Evolutionary conservation across 92 coral and sea anemone genomes (phyloP), one percentile per base, ranked within the genome.

Genomic region (Parazoanthus swiftii): DNA sequence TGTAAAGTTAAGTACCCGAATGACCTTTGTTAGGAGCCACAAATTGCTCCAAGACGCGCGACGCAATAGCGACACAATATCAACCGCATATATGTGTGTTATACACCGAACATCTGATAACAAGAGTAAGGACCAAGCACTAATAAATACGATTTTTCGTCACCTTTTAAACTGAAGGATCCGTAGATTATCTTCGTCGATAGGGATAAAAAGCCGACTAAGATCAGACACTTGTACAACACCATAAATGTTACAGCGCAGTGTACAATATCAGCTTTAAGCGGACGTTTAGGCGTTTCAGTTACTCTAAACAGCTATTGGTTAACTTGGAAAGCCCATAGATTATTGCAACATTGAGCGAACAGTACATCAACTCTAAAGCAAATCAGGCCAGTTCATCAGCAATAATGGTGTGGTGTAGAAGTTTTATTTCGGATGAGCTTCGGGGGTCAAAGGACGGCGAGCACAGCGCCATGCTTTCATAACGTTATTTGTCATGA

Each of bases 131-230:
- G 33, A 71, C 78, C 63, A 71, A 84, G 71, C 37, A 70, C 39
- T 37, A 70, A 71, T 84, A 70, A 84, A 72, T 68, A 44, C 54
- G 66, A 36, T 70, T 84, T 70, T 68, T 70, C 87, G 77, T 84
- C 87, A 84, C 87, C 87, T 71, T 79, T 71, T 84, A 84, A 84
- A 73, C 79, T 84, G 43, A 84, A 84, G 87, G 66, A 70, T 46
- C 77, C 68, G 44, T 84, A 84, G 87, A 46, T 84, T 72, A 84
- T 84, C 79, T 66, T 68, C 8, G 87, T 44, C 78, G 87, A 82
- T 82, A 82, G 75, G 77, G 86, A 82, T 84, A 70, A 50, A 66
- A 44, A 44, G 26, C 23, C 58, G 26, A n/a, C 51, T 44, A 35
- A 82, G 77, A 39, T 10, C 50, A 20, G 51, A n/a, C 25, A 38